A percentile compares a stretch with the other conserved stretches of the same genome.
phyloP scores from a whole-genome alignment of 2,797 vertebrate genomes.

The Pelodytes ibericus region DNA sequence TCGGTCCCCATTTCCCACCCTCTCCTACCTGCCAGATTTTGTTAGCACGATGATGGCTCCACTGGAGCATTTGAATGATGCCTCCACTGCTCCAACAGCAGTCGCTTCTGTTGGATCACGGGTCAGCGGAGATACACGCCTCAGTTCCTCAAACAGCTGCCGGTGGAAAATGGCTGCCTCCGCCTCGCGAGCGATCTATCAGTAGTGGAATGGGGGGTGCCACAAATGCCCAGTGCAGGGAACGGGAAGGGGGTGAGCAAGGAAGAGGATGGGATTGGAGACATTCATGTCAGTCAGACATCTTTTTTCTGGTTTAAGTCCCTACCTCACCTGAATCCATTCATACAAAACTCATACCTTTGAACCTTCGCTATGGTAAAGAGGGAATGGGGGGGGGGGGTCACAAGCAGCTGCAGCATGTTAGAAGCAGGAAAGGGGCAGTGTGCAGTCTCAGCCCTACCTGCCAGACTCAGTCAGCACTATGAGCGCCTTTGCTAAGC shows the following conservation, averaged over 20 bases:
- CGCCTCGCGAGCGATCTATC: slow-evolving; percentile 95
- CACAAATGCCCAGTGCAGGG: slow-evolving; percentile 45
- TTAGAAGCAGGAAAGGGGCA: not conserved
- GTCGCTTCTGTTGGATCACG: slow-evolving; percentile 94
- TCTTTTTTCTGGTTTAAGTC: not conserved
- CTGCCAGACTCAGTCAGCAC: slow-evolving; percentile 98
- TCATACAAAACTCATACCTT: slow-evolving; percentile 13
- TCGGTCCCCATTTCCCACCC: not conserved
- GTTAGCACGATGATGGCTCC: slow-evolving; percentile 96
- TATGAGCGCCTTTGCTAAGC: slow-evolving; percentile 91
- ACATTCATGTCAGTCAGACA: slow-evolving; percentile 62
- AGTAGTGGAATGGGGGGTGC: slow-evolving; percentile 39
- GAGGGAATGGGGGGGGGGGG: slow-evolving; percentile 33
- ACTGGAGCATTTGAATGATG: slow-evolving; percentile 97
- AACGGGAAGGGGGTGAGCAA: slow-evolving; percentile 65
- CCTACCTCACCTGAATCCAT: slow-evolving; percentile 32
- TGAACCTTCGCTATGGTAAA: slow-evolving; percentile 29
- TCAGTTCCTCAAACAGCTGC: slow-evolving; percentile 96
- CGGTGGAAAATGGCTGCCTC: slow-evolving; percentile 98
- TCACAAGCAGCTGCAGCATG: slow-evolving; percentile 22
- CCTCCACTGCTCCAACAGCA: slow-evolving; percentile 93
- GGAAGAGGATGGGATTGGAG: slow-evolving; percentile 54
- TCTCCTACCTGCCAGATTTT: slow-evolving; percentile 93
- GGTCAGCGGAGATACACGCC: slow-evolving; percentile 88
- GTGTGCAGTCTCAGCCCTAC: slow-evolving; percentile 77